Conservation (phyloP, 1,140 invertebrate species). For the Parapsyche elsis region DNA sequence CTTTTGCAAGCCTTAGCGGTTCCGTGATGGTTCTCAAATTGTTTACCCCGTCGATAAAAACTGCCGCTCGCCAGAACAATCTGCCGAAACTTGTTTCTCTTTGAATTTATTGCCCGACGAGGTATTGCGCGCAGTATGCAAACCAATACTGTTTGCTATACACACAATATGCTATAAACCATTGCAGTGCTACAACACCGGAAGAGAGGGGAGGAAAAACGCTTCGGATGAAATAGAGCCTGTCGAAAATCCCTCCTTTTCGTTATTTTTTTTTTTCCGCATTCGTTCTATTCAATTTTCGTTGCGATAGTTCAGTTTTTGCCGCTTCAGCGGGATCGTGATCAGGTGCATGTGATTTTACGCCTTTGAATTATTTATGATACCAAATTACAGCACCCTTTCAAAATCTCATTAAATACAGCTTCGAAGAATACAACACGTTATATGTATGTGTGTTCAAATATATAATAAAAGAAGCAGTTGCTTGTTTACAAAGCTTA, state of each 20-base stretch:
- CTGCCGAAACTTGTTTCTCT: constrained; percentile 46
- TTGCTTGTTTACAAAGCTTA: too few relatives aligned
- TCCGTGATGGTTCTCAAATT: constrained; percentile 11
- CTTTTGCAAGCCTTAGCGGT: not conserved
- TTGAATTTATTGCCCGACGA: constrained; percentile 44
- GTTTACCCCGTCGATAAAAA: constrained; percentile 40
- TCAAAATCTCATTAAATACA: too few relatives aligned
- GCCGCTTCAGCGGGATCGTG: not conserved
- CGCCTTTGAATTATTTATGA: too few relatives aligned
- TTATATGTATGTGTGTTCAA: too few relatives aligned
- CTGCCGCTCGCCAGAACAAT: constrained; percentile 29
- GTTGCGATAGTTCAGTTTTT: constrained; percentile 1
- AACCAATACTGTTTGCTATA: constrained; percentile 35
- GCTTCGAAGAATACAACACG: too few relatives aligned
- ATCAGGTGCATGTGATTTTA: too few relatives aligned
- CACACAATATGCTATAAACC: constrained; percentile 38
- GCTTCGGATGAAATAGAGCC: constrained; percentile 37
- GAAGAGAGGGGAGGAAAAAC: constrained; percentile 7
- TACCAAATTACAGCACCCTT: too few relatives aligned
- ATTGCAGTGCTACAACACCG: constrained; percentile 8
- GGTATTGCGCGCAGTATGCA: constrained; percentile 23
- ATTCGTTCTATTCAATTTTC: not conserved
- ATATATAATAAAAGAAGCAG: too few relatives aligned
- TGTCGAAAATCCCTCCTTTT: constrained; percentile 35
- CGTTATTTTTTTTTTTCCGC: not conserved